These are phyloP conservation scores for Spea hammondii DNA, from an alignment of 2,797 vertebrate genomes.

Conservation along the genomic window DNA sequence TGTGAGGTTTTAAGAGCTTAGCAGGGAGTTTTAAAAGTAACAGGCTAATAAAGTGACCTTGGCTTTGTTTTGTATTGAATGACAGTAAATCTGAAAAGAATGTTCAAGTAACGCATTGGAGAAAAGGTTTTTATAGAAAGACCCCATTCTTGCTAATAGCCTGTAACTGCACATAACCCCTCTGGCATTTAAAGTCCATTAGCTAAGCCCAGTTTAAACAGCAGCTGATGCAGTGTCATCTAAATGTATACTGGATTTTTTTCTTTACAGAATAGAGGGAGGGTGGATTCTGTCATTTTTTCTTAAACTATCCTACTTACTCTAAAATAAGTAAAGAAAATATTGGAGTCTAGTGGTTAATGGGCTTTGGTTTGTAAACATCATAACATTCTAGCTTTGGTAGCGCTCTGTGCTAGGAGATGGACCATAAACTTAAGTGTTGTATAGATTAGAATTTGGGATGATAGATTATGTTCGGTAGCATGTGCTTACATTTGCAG, in stretches of 20 bases:
- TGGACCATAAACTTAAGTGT: slow-evolving; percentile 7
- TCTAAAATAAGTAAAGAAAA: slow-evolving; percentile 68
- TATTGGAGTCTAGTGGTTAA: slow-evolving; percentile 57
- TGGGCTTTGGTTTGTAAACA: slow-evolving; percentile 64
- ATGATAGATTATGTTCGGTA: slow-evolving; percentile 54
- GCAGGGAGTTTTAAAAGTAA: slow-evolving; percentile 69
- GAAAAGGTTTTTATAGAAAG: slow-evolving; percentile 72
- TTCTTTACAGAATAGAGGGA: slow-evolving; percentile 64
- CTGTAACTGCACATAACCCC: slow-evolving; percentile 73
- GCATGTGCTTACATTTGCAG: slow-evolving; percentile 22
- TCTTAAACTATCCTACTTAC: slow-evolving; percentile 61
- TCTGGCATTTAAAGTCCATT: slow-evolving; percentile 88
- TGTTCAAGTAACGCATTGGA: slow-evolving; percentile 75
- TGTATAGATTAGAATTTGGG: slow-evolving; percentile 25
- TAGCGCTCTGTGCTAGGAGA: slow-evolving; percentile 17
- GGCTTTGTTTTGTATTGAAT: slow-evolving; percentile 71
- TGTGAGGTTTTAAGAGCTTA: slow-evolving; percentile 58
- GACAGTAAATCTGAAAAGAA: slow-evolving; percentile 77
- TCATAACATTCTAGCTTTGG: slow-evolving; percentile 58
- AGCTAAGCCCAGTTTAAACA: slow-evolving; percentile 82
- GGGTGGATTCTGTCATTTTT: slow-evolving; percentile 62
- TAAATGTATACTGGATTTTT: slow-evolving; percentile 72
- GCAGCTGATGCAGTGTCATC: slow-evolving; percentile 79
- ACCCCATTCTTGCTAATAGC: slow-evolving; percentile 71
- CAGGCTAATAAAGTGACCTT: slow-evolving; percentile 65